A percentile compares a stretch with the other conserved stretches of the same genome.
These are phyloP conservation scores for Oryctes rhinoceros DNA, from an alignment of 1,140 invertebrate genomes.

Conservation along the genomic window DNA sequence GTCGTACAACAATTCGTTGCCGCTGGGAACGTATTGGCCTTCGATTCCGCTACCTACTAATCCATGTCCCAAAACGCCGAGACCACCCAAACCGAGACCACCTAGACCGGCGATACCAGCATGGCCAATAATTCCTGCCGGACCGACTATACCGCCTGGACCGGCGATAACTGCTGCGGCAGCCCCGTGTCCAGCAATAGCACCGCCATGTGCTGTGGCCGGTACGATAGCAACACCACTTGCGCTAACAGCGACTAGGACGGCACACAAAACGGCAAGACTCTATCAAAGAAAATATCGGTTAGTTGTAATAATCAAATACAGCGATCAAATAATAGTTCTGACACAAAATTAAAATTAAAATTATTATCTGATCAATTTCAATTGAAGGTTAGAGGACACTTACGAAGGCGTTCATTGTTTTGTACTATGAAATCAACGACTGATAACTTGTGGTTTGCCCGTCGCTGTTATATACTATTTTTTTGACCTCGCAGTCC, in stretches of 20 bases:
- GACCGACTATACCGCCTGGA: constrained; percentile 23
- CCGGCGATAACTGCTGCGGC: constrained; percentile 25
- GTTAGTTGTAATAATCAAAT: too few species aligned
- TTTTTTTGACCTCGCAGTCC: constrained; percentile 26
- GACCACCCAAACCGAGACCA: neutral
- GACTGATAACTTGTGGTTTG: neutral
- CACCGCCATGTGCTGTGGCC: constrained; percentile 1
- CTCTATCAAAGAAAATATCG: constrained; percentile 43
- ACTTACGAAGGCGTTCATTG: constrained; percentile 28
- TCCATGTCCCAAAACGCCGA: neutral
- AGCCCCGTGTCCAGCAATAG: constrained; percentile 13
- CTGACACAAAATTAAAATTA: too few species aligned
- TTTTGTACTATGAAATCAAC: constrained; percentile 15
- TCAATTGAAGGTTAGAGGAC: neutral
- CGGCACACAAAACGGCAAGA: constrained; percentile 35
- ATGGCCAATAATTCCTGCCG: neutral
- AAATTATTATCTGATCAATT: too few species aligned
- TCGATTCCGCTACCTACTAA: constrained; percentile 42
- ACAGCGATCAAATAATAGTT: too few species aligned
- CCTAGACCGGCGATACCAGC: neutral
- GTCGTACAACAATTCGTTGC: constrained; percentile 45
- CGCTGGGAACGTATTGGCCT: constrained; percentile 47
- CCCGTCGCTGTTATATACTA: constrained; percentile 14
- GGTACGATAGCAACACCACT: neutral
- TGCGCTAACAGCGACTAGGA: neutral